Evolutionary conservation across 2,113 vertebrate species (phyloP).

Genomic region (Agelaius phoeniceus): DNA sequence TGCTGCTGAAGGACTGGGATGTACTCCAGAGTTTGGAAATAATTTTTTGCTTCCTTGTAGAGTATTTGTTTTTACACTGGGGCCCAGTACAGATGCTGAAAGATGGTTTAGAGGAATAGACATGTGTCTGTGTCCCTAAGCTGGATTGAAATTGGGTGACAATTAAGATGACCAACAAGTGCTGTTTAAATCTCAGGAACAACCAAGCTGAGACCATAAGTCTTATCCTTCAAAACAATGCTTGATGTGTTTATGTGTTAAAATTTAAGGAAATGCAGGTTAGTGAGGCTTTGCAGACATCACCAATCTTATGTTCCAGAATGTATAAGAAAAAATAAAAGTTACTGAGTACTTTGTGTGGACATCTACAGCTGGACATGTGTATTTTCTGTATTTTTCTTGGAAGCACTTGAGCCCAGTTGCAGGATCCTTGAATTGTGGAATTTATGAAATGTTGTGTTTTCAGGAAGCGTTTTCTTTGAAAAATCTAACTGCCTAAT

Average conservation of each 20-base stretch:
- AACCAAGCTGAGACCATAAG: not conserved
- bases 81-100: not conserved
- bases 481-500: not conserved
- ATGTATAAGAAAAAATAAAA: not conserved
- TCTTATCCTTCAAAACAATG: not conserved
- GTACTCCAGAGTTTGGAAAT: not conserved
- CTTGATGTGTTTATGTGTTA: not conserved
- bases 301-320: not conserved
- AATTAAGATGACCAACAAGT: not conserved
- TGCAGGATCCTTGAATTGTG: not conserved
- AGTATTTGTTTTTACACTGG: not conserved
- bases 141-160: accelerated
- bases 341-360: not conserved
- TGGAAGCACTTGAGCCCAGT: not conserved
- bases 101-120: not conserved
- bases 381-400: not conserved
- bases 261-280: not conserved
- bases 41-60: not conserved
- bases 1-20: not conserved
- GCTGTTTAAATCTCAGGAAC: not conserved
- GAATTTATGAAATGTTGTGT: not conserved
- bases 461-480: not conserved
- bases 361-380: not conserved
- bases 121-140: not conserved
- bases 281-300: not conserved